Base-by-base conservation (phyloP, 2,797 vertebrate species). In the Ctenopoma kingsleyae region DNA sequence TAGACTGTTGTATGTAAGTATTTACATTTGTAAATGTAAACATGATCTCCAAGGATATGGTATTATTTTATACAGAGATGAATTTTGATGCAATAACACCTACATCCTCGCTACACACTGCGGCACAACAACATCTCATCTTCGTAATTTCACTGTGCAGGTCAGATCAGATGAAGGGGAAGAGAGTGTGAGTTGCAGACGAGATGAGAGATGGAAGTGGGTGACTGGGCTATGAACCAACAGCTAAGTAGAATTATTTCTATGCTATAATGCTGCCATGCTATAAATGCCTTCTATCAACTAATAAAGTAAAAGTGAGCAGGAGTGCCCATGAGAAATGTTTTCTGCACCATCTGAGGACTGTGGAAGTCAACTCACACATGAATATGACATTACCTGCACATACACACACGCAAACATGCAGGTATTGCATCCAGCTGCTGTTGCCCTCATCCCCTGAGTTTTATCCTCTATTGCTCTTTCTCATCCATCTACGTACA, bases 201-300 rank as follows among this genome's bases (percentile, higher is more conserved):
- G 74, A 76, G 78, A 60, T 82, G 84, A 57, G 27, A 79, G 84
- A 81, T 82, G 69, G 83, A 91, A 89, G 86, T 81, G 58, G 60
- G 54, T 27, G 76, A 73, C 54, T 56, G 92, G 95, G 95, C 93
- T 77, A 59, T 0, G 83, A 65, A 91, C 94, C 94, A 96, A 89
- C 87, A 72, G 80, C 84, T 90, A 75, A 83, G 81, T 86, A 90
- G 91, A 93, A 91, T 92, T 88, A 91, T 79, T 91, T 94, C 87
- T 85, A 82, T 41, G 88, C n/a, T n/a, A n/a, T n/a, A n/a, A n/a
- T n/a, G n/a, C n/a, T n/a, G n/a, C 55, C 58, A 48, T 85, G 87
- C 91, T 82, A 91, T 91, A 94, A 93, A 93, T 89, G 78, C 83
- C 83, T 85, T 68, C 90, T 82, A 87, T 78, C 86, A 65, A 88